Percentiles rank a stretch among this genome's conserved stretches.
Conservation (phyloP, 2,888 invertebrate species). For the Nemotelus nigrinus region DNA sequence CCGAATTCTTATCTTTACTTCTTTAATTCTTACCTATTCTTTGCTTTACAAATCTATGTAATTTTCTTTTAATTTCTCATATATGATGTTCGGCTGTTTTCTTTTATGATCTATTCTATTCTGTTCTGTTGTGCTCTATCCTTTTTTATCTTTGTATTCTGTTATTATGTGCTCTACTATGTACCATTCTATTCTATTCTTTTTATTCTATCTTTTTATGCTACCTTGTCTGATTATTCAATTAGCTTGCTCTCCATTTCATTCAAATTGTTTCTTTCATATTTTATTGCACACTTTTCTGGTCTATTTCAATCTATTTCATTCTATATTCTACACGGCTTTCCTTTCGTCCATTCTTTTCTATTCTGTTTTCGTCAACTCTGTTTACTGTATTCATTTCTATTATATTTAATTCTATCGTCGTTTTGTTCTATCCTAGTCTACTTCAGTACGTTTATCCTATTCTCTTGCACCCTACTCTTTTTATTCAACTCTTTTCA, state of each 20-base stretch:
- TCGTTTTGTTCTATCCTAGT: too few species aligned
- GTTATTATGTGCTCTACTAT: conserved; percentile 13
- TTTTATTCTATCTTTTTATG: conserved; percentile 1
- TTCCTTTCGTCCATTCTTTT: conserved; percentile 6
- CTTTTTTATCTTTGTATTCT: conserved; percentile 6
- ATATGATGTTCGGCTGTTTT: conserved; percentile 12
- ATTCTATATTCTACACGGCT: conserved; percentile 16
- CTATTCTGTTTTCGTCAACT: conserved; percentile 10
- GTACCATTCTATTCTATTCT: conserved; percentile 2
- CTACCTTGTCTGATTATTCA: neutral
- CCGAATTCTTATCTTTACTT: too few species aligned
- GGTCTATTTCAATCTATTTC: conserved; percentile 10
- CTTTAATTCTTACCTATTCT: too few species aligned
- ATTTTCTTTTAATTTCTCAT: too few species aligned
- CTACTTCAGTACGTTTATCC: too few species aligned
- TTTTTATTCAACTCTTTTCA: too few species aligned
- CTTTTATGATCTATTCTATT: conserved; percentile 4
- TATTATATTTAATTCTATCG: neutral
- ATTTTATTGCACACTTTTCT: conserved; percentile 5
- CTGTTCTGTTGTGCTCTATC: neutral
- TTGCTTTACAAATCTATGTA: too few species aligned
- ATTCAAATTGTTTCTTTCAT: neutral
- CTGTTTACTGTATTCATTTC: neutral
- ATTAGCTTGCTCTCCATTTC: neutral
- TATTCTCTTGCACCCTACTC: too few species aligned